phyloP scores from a whole-genome alignment of 2,888 invertebrate genomes.

The Serripes groenlandicus region DNA sequence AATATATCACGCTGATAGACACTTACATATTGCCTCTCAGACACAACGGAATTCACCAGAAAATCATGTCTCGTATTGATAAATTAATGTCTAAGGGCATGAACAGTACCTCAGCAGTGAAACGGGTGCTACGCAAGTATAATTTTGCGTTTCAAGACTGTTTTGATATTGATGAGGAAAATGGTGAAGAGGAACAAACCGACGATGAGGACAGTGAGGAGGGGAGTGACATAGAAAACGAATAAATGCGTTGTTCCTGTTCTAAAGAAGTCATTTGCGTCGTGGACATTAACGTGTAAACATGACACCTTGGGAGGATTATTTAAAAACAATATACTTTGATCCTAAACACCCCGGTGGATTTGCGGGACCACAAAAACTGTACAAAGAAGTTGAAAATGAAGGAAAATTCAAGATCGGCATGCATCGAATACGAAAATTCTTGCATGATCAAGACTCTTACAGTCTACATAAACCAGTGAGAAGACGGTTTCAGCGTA shows the following conservation, averaged over 20 bases:
- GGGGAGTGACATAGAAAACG: conserved; percentile 7
- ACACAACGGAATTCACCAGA: conserved; percentile 11
- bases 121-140: background rate
- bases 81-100: conserved; percentile 16
- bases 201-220: conserved; percentile 19
- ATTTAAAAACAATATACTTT: background rate
- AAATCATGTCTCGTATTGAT: conserved; percentile 19
- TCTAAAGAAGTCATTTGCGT: background rate
- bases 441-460: too few species aligned
- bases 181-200: conserved; percentile 6
- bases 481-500: too few species aligned
- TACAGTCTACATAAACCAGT: too few species aligned
- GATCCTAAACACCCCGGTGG: background rate
- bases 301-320: conserved; percentile 9
- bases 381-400: too few species aligned
- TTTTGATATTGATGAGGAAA: too few species aligned
- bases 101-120: conserved; percentile 25
- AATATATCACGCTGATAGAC: conserved; percentile 25
- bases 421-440: too few species aligned
- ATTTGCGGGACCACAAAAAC: too few species aligned
- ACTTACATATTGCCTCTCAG: conserved; percentile 5
- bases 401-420: too few species aligned
- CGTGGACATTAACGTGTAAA: conserved; percentile 11
- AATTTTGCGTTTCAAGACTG: conserved; percentile 16
- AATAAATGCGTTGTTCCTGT: background rate